A percentile compares a stretch with the other conserved stretches of the same genome.
Conservation (phyloP, 2,797 vertebrate genomes). For the Acanthiza pusilla region DNA sequence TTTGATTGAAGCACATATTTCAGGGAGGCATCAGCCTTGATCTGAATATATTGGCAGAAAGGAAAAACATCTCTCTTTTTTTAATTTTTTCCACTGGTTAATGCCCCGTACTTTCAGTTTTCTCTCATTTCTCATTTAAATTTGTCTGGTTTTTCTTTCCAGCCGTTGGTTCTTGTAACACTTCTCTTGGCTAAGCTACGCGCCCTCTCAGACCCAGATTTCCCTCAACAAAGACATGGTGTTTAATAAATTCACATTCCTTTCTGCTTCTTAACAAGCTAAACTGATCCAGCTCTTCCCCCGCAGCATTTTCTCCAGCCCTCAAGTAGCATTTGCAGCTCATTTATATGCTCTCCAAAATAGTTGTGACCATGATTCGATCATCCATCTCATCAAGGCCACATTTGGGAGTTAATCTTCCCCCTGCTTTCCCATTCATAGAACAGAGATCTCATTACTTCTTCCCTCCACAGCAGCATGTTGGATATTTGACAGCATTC, state of each 20-base stretch:
- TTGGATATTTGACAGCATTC: rapidly evolving
- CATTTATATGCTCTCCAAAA: neutral
- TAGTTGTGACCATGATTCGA: neutral
- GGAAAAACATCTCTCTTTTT: neutral
- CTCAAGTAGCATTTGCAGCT: neutral
- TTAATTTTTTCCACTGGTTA: neutral
- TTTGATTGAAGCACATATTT: neutral
- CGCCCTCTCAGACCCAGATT: neutral
- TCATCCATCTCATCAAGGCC: neutral
- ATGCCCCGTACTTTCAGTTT: neutral
- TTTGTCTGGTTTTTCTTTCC: neutral
- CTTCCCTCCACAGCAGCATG: rapidly evolving
- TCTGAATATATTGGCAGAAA: neutral
- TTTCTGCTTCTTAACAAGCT: neutral
- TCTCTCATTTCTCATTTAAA: neutral
- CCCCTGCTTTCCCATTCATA: neutral
- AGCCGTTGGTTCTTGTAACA: neutral
- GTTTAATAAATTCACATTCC: neutral
- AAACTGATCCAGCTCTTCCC: neutral
- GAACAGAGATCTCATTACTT: neutral
- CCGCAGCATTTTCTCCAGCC: neutral
- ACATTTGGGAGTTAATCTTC: neutral
- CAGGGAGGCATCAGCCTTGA: neutral
- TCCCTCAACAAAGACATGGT: neutral
- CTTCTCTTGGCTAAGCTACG: neutral